phyloP scores from a whole-genome alignment of 1,140 invertebrate species.

The Pectinophora gossypiella region DNA sequence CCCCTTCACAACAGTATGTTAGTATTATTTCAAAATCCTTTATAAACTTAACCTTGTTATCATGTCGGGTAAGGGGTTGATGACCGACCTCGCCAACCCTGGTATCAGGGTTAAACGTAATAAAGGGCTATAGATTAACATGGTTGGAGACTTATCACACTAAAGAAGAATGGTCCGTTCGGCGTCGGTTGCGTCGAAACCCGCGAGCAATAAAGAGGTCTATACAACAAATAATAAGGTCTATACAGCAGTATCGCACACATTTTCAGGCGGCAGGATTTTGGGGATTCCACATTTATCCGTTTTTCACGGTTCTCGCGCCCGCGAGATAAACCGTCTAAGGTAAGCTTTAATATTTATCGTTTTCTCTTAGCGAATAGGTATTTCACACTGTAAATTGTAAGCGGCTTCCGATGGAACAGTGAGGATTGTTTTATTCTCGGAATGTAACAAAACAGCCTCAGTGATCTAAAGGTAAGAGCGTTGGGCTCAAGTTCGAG shows the following conservation, averaged over 20 bases:
- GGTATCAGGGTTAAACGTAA: too few relatives aligned
- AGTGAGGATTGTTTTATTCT: too few relatives aligned
- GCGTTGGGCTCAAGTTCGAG: too few relatives aligned
- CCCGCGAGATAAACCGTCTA: conserved; percentile 34
- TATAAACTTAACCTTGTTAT: too few relatives aligned
- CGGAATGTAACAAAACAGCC: too few relatives aligned
- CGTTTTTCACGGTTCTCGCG: conserved; percentile 46
- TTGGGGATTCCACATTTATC: conserved; percentile 41
- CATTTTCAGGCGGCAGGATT: conserved; percentile 39
- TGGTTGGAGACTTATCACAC: not conserved
- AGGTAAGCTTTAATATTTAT: conserved; percentile 56
- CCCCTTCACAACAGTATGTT: too few relatives aligned
- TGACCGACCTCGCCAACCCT: too few relatives aligned
- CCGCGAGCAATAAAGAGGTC: not conserved
- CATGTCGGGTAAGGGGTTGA: too few relatives aligned
- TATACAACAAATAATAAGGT: conserved; percentile 7
- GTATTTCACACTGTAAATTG: conserved; percentile 14
- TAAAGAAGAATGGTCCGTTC: not conserved
- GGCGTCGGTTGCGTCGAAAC: not conserved
- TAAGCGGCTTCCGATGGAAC: not conserved
- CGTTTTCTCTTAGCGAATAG: conserved; percentile 33
- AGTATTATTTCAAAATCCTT: too few relatives aligned
- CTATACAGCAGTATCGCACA: conserved; percentile 21
- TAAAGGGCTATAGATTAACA: too few relatives aligned
- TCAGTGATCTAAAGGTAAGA: too few relatives aligned